A percentile compares a stretch with the other conserved stretches of the same genome.
Evolutionary conservation across 1,140 invertebrate genomes (phyloP).

Genomic region (Sinella curviseta): DNA sequence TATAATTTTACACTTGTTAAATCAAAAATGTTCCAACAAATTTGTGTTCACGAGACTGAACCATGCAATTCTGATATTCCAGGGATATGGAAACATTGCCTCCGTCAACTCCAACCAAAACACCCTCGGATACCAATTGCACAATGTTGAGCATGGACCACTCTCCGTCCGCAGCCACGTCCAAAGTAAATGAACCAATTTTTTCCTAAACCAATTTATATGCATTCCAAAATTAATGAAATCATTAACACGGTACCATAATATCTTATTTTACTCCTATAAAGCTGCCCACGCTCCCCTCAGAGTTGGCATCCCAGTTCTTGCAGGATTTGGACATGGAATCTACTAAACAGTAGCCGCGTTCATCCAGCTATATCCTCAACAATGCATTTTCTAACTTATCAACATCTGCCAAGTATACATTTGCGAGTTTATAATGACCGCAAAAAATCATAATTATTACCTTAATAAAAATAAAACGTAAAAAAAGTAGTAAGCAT

Average conservation of each 20-base stretch:
- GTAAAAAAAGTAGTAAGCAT: too few relatives aligned
- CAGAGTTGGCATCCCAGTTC: constrained; percentile 17
- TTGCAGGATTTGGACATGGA: constrained; percentile 1
- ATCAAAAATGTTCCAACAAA: not conserved
- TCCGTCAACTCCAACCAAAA: constrained; percentile 1
- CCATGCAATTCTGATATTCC: too few relatives aligned
- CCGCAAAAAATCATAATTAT: too few relatives aligned
- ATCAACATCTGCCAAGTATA: too few relatives aligned
- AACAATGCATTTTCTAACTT: not conserved
- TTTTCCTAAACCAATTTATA: not conserved
- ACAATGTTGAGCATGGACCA: not conserved
- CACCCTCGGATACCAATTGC: not conserved
- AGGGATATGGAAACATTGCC: constrained; percentile 16
- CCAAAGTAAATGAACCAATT: constrained; percentile 7
- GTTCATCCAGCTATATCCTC: too few relatives aligned
- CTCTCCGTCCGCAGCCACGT: not conserved
- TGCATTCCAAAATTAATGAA: not conserved
- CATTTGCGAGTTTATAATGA: too few relatives aligned
- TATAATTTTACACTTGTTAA: not conserved
- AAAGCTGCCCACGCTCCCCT: not conserved
- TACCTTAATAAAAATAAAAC: too few relatives aligned
- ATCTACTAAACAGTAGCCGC: too few relatives aligned
- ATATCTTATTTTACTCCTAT: not conserved
- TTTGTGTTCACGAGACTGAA: not conserved
- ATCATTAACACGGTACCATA: not conserved